Evolutionary conservation across 2,797 vertebrate genomes (phyloP).

Genomic region (Taenioides sp.): DNA sequence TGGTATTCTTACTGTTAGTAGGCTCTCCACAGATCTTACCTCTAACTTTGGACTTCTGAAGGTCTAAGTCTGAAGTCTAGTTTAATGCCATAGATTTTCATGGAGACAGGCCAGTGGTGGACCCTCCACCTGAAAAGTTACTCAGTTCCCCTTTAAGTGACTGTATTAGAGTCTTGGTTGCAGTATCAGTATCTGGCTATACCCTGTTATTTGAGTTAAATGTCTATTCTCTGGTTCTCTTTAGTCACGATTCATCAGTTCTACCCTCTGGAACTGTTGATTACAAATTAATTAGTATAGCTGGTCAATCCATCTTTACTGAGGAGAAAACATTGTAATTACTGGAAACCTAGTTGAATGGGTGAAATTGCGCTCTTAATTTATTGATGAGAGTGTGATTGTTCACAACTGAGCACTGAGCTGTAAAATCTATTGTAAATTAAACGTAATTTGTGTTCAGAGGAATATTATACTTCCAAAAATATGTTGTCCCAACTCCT

Average conservation of each 20-base stretch:
- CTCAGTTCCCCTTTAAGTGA: not conserved
- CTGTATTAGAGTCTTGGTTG: not conserved
- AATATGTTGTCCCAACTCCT: constrained; percentile 14
- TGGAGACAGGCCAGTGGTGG: too few species aligned
- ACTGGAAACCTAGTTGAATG: not conserved
- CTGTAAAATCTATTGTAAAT: not conserved
- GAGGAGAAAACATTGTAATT: not conserved
- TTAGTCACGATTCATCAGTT: not conserved
- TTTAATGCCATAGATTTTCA: too few species aligned
- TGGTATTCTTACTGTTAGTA: too few species aligned
- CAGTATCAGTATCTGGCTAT: not conserved
- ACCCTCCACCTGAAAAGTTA: not conserved
- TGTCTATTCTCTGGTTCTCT: not conserved
- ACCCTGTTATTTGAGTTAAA: too few species aligned
- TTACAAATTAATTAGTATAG: not conserved
- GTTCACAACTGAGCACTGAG: not conserved
- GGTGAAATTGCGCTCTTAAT: not conserved
- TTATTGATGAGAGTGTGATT: not conserved
- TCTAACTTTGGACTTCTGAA: too few species aligned
- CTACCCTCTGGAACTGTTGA: not conserved
- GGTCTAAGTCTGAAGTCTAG: too few species aligned
- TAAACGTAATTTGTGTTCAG: not conserved
- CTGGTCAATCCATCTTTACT: not conserved
- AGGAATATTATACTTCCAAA: constrained; percentile 9
- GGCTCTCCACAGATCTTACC: too few species aligned